Evolutionary conservation across 2,113 vertebrate genomes (phyloP), one percentile per base, ranked within the genome.

Genomic region (Cygnus buccinator): DNA sequence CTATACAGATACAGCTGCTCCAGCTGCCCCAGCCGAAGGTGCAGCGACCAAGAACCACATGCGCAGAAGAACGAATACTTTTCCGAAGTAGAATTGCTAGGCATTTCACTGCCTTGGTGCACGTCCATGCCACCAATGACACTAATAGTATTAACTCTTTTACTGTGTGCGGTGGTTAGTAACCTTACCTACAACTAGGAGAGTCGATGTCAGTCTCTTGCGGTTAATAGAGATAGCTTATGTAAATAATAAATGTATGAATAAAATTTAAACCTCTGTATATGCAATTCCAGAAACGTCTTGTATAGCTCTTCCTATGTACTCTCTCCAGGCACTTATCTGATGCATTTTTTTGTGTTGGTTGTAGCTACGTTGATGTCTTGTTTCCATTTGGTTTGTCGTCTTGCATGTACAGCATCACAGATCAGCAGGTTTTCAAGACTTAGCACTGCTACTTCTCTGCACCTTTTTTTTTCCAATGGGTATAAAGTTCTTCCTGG

Each of bases 141-240:
- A 79, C 83, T 92, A 65, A 92, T 84, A 86, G 95, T 58, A 87
- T 96, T 95, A 80, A 85, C 66, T 43, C 70, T 78, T 87, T 50
- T 76, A 9, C 74, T 84, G 25, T 73, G 80, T 4, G 13, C 67
- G 61, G 59, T 81, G 70, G 86, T 72, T 44, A 55, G 73, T 72
- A 94, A 78, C 73, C 57, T 88, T 50, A 28, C 86, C 87, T 94
- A 71, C 67, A 78, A 44, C 67, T 62, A 80, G 84, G 78, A 91
- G 81, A 84, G 78, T 78, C 82, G 61, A 90, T 87, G 73, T 68
- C 83, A 89, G 84, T 76, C 54, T 84, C 66, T 48, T 63, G 87
- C 61, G 50, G 44, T 41, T 43, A 22, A 46, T 41, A 70, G 74
- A 75, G 62, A 81, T 68, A 90, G 86, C 73, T 90, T 39, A 35